Evolutionary conservation across 1,140 invertebrate genomes (phyloP).

Genomic region (Zelostemma sp.): DNA sequence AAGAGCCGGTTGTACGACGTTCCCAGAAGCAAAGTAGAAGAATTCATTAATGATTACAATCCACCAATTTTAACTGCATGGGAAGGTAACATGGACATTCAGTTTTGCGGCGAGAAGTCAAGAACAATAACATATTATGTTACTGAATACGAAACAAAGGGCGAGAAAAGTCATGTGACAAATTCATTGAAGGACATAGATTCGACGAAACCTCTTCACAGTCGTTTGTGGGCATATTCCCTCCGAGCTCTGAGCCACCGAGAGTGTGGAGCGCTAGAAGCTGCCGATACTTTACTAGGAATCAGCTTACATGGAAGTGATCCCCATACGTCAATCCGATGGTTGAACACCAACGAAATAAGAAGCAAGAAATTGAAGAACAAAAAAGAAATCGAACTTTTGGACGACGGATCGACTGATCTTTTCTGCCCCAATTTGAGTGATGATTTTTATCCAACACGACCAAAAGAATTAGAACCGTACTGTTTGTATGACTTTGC

Average conservation of each 20-base stretch:
- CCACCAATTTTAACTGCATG: not conserved
- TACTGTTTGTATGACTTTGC: not conserved
- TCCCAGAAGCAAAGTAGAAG: not conserved
- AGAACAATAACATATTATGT: not conserved
- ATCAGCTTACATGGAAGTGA: not conserved
- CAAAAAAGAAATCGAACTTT: not conserved
- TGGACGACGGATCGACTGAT: not conserved
- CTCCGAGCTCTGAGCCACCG: no score
- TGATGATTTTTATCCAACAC: not conserved
- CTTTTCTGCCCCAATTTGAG: not conserved
- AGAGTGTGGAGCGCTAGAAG: no score
- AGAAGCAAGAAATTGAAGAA: not conserved
- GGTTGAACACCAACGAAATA: not conserved
- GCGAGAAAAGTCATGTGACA: no score
- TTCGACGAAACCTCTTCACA: not conserved
- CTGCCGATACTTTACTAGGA: no score
- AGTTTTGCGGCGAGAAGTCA: no score
- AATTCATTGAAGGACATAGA: not conserved
- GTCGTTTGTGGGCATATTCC: not conserved
- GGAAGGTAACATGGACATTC: no score
- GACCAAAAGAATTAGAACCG: not conserved
- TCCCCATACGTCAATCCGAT: not conserved
- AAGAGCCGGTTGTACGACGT: not conserved
- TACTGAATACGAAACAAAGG: not conserved
- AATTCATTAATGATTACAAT: not conserved